phyloP scores from a whole-genome alignment of 2,888 invertebrate genomes.

The Diarsia brunnea region DNA sequence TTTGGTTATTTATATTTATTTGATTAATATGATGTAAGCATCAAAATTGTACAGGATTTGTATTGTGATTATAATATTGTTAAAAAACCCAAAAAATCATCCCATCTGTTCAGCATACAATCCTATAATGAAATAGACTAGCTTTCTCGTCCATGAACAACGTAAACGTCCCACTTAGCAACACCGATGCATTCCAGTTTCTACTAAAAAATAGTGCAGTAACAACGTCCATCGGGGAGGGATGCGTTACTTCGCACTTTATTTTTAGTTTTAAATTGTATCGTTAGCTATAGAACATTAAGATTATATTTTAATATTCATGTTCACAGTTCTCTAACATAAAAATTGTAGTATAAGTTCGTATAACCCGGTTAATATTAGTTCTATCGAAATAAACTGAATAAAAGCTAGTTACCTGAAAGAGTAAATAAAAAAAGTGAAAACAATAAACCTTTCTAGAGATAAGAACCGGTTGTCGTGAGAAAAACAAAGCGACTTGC shows the following conservation, averaged over 20 bases:
- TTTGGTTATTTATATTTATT: constrained; percentile 5
- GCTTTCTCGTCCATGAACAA: constrained; percentile 8
- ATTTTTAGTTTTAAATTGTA: constrained; percentile 68
- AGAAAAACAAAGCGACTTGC: constrained; percentile 36
- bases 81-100: neutral
- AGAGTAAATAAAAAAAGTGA: constrained; percentile 60
- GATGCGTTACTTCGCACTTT: constrained; percentile 71
- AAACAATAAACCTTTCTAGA: constrained; percentile 57
- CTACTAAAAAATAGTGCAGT: constrained; percentile 72
- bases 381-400: constrained; percentile 56
- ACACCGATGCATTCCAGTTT: constrained; percentile 37
- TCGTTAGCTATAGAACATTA: constrained; percentile 58
- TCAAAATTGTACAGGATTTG: neutral
- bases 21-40: constrained; percentile 7
- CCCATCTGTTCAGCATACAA: too few species aligned
- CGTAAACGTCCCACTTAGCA: constrained; percentile 20
- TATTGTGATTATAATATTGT: neutral
- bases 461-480: constrained; percentile 57
- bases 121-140: neutral
- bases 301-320: constrained; percentile 36
- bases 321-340: constrained; percentile 45
- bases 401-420: constrained; percentile 41
- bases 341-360: constrained; percentile 32
- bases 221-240: constrained; percentile 66
- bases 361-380: constrained; percentile 34